Base-by-base conservation (phyloP, 2,888 invertebrate species). In the Pristionchus fissidentatus region DNA sequence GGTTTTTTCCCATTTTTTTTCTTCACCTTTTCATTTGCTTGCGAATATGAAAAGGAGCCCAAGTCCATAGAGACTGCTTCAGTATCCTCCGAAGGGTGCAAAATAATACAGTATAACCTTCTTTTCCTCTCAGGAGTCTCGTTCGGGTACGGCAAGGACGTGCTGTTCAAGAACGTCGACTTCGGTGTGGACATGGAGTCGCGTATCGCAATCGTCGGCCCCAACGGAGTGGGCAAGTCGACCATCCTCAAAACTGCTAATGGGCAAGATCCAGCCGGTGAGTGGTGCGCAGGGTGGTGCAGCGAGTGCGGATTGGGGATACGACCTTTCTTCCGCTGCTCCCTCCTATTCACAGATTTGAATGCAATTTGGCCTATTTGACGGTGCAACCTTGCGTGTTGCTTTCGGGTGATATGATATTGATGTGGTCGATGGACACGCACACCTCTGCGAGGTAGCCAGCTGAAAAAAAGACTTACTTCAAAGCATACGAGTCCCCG, bases 141-240 rank as follows among this genome's bases (percentile, higher is more conserved):
- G 62, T 98, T 98, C 93, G 95, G 95, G 73, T 98, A 96, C 93
- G 93, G 95, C 5, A 95, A 94, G 0, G 97, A 97, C 88, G 90
- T 90, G 22, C 92, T 95, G 10, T 97, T 99, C 93, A 95, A 95
- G 57, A 94, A 95, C 13, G 95, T 97, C 3, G 97, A 99, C 92
- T 99, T 99, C 93, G 99, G 99, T 91, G 97, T 98, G 87, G 97
- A 97, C 93, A 94, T 98, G 93, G 95, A 93, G 87, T 96, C 97
- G 77, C 95, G 97, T 88, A 91, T 94, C 85, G 94, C 94, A 35
- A 94, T 94, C 87, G 94, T 94, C 84, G 94, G 97, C 0, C 98
- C 98, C 4, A 99, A 99, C 93, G 99, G 99, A 87, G 98, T 98
- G 22, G 99, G 99, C 85, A 99, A 99, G 94, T 97, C 97, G 83